Base-by-base conservation (phyloP, 2,797 vertebrate species). In the Babyrousa celebensis region DNA sequence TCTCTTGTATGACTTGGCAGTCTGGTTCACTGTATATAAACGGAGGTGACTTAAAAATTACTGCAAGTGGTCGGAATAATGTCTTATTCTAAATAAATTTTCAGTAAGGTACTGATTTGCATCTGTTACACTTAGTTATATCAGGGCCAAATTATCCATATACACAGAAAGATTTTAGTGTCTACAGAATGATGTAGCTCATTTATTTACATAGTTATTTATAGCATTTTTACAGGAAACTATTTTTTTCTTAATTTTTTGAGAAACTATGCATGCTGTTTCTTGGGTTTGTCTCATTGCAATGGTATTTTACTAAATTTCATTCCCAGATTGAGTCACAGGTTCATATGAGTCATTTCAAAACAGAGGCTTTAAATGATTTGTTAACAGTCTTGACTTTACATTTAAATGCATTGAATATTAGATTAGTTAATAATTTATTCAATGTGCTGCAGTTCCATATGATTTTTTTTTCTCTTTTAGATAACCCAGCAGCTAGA, bases 401-500 rank as follows among this genome's bases (percentile, higher is more conserved):
- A 56, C 78, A 75, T 71, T 93, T 89, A 83, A 89, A 60, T 60
- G 18, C 40, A 72, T 17, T 92, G 11, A 43, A 16, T 88, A 91
- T 29, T 95, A 23, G 0, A 65, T 77, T 92, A 43, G 43, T 71
- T 71, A 94, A 27, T 86, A 60, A 95, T 68, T 92, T 14, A 74
- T 91, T 88, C 16, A 89, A 0, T 92, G 11, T 91, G 23, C 25
- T 67, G 0, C 25, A 36, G 56, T 95, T 95, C 17, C 43, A 32
- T 95, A 5, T 67, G 14, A n/a, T 36, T 54, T 67, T 84, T 71
- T 80, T 68, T 67, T 15, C 21, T 92, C n/a, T 98, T 96, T 48
- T 98, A 99, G 99, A 99, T 99, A 98, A 99, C 99, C 2, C 99
- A 99, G 98, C 99, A 99, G 98, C 98, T 99, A 89, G 99, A 99